A percentile compares a stretch with the other conserved stretches of the same genome.
Evolutionary conservation across 2,888 invertebrate species (phyloP).

Genomic region (Tetanocera ferruginea): DNA sequence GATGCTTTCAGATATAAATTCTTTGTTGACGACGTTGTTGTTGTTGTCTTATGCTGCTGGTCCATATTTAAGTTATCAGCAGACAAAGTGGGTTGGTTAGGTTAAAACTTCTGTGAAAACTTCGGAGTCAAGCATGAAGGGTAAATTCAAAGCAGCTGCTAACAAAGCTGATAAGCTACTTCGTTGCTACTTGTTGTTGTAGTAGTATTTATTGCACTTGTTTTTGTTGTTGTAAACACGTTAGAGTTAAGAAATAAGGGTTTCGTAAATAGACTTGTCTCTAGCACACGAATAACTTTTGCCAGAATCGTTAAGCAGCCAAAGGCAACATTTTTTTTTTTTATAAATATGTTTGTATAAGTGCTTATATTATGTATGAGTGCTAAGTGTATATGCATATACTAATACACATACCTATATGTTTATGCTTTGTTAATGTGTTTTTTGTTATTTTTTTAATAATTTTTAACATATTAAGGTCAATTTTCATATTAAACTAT

Average conservation of each 20-base stretch:
- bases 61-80: not conserved
- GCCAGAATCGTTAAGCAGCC: too few species aligned
- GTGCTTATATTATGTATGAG: not conserved
- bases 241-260: not conserved
- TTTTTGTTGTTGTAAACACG: not conserved
- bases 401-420: not conserved
- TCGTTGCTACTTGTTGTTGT: not conserved
- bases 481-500: not conserved
- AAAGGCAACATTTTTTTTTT: too few species aligned
- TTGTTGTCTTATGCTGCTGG: not conserved
- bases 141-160: constrained; percentile 32
- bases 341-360: too few species aligned
- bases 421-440: too few species aligned
- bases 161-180: constrained; percentile 4
- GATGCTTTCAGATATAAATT: constrained; percentile 60
- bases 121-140: not conserved
- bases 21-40: not conserved
- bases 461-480: not conserved
- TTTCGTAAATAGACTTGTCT: too few species aligned
- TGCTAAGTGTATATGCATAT: not conserved
- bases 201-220: not conserved
- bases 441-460: not conserved
- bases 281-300: too few species aligned
- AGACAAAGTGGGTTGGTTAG: not conserved
- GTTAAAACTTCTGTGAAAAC: not conserved